Base-by-base conservation (phyloP, 2,888 invertebrate species). In the Trachelus troglodyta region DNA sequence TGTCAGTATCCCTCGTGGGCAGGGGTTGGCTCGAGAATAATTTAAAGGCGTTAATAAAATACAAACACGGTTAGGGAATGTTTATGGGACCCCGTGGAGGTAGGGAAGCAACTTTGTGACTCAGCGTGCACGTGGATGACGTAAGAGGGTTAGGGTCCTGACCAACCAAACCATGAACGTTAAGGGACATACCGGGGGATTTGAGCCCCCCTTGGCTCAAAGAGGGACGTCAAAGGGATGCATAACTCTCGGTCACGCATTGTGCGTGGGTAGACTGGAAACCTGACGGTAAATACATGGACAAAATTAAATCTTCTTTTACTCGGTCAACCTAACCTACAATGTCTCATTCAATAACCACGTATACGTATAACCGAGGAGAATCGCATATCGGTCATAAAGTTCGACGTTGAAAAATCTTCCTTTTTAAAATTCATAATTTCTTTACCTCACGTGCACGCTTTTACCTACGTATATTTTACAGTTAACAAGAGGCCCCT, bases 91-190 rank as follows among this genome's bases (percentile, higher is more conserved):
- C 75, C 79, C 74, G n/a, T 77, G 69, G 81, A 76, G 78, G 75
- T 73, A 79, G 75, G 69, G 76, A 31, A 23, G 30, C 12, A 76
- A 37, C n/a, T 69, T 68, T 71, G 82, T 84, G 84, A 84, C 79
- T 84, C 84, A 84, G 84, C 82, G 69, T 56, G 12, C 69, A 33
- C 33, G 76, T 69, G 80, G 80, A 79, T 84, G 84, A 84, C 82
- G 84, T 80, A 84, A 84, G 83, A 75, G 79, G 78, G 76, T 40
- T 23, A 76, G 79, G 77, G 69, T 69, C 75, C 34, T 30, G 34
- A 30, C 35, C 35, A 69, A 23, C 69, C 56, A 35, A 75, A 4
- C 71, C 12, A 15, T 30, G 31, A 34, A 30, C 71, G 40, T 30
- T n/a, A 71, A 34, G 71, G 71, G 71, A 30, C 11, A 15, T 31